A percentile compares a stretch with the other conserved stretches of the same genome.
Conservation (phyloP, 2,113 vertebrate species). For the Dipodomys ordii region DNA sequence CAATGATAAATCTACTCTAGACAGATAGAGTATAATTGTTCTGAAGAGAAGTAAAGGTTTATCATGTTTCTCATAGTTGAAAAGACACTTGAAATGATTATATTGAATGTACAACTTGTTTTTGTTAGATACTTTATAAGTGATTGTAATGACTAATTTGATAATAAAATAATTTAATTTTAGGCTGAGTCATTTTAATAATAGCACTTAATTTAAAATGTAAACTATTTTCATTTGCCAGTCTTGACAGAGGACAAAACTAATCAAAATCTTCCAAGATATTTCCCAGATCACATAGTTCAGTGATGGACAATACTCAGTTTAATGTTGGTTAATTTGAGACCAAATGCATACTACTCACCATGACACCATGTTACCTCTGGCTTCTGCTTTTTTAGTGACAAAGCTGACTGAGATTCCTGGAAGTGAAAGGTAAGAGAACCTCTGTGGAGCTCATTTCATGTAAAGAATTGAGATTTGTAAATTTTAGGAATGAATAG, state of each 20-base stretch:
- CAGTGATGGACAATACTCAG: neutral
- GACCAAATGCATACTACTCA: neutral
- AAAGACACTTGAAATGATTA: neutral
- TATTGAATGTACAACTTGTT: neutral
- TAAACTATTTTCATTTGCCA: neutral
- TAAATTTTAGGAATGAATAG: neutral
- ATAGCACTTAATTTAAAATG: fast-evolving
- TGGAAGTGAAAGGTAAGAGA: neutral
- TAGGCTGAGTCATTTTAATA: neutral
- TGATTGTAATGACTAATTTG: neutral
- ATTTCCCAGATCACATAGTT: neutral
- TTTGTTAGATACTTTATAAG: neutral
- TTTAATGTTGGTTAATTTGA: neutral
- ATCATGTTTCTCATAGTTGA: neutral
- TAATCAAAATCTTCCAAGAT: neutral
- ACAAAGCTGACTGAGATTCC: neutral
- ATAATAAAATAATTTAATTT: neutral
- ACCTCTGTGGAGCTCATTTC: neutral
- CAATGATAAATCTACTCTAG: neutral
- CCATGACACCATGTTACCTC: neutral
- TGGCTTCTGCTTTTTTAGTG: neutral
- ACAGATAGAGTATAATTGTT: neutral
- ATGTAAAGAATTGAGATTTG: neutral
- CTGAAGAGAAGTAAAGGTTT: neutral
- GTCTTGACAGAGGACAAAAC: neutral